phyloP scores from a whole-genome alignment of 30 jellyfish, hydroid and myxozoan species.

The Catostylus mosaicus region DNA sequence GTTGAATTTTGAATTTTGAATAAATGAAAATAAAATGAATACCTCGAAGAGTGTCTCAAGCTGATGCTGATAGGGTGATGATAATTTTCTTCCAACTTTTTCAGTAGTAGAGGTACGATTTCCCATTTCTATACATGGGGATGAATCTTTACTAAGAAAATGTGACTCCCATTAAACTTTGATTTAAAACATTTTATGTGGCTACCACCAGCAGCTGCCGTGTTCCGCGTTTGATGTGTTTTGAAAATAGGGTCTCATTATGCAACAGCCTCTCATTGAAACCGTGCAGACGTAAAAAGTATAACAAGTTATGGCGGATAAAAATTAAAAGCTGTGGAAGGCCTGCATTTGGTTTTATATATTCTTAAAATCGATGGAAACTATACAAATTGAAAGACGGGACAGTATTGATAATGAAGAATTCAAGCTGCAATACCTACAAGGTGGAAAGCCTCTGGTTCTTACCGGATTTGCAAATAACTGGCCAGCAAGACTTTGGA shows the following conservation, averaged over 20 bases:
- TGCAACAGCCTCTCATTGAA: conserved; percentile 3
- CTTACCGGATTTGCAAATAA: conserved; percentile 67
- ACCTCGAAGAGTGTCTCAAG: conserved; percentile 60
- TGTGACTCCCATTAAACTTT: too few species aligned
- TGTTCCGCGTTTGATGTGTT: background rate
- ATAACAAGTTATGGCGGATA: background rate
- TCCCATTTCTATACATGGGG: conserved; percentile 20
- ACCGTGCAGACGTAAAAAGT: background rate
- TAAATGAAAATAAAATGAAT: background rate
- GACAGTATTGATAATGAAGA: conserved; percentile 23
- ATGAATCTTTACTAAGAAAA: too few species aligned
- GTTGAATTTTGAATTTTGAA: too few species aligned
- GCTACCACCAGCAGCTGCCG: background rate
- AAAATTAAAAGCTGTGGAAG: background rate
- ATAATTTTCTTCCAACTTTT: background rate
- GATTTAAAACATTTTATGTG: too few species aligned
- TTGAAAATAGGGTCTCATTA: background rate
- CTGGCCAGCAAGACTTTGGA: conserved; percentile 96
- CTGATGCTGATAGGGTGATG: conserved; percentile 53
- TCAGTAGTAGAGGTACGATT: conserved; percentile 13
- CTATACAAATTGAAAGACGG: conserved; percentile 24
- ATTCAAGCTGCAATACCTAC: conserved; percentile 60
- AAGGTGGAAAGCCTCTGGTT: conserved; percentile 79
- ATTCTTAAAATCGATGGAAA: background rate
- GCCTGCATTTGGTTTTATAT: too few species aligned